Conservation (phyloP, 2,888 invertebrate species). For the Thecocarcelia acutangulata region DNA sequence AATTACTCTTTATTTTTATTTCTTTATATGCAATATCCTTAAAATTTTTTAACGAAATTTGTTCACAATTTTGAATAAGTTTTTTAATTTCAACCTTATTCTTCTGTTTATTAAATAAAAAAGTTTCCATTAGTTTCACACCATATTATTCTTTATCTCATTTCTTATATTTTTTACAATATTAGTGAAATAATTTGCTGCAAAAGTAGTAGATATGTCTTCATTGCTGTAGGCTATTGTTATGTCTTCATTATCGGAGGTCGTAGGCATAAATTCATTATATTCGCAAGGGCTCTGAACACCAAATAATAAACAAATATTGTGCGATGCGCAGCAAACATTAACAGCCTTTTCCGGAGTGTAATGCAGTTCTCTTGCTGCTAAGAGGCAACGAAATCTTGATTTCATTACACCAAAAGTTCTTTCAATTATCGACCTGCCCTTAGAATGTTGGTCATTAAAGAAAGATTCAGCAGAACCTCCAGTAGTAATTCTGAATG, state of each 20-base stretch:
- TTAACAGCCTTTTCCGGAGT: slow-evolving; percentile 32
- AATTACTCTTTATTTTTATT: no score
- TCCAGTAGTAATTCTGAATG: slow-evolving; percentile 13
- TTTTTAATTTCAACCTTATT: no score
- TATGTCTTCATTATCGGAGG: no score
- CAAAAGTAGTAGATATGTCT: no score
- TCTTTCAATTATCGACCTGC: slow-evolving; percentile 18
- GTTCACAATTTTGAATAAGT: no score
- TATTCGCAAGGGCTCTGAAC: background rate
- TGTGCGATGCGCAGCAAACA: slow-evolving; percentile 33
- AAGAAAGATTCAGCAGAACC: background rate
- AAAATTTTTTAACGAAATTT: no score
- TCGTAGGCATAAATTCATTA: no score
- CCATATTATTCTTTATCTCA: slow-evolving; percentile 5
- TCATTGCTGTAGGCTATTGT: no score
- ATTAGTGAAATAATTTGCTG: no score
- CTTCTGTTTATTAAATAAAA: no score
- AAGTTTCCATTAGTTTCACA: background rate
- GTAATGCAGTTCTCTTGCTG: slow-evolving; percentile 44
- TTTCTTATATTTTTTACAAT: background rate
- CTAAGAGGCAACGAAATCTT: slow-evolving; percentile 34
- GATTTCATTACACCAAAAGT: slow-evolving; percentile 17
- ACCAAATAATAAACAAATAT: slow-evolving; percentile 41
- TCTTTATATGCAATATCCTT: no score
- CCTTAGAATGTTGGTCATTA: slow-evolving; percentile 8